Conservation (phyloP, 2,888 invertebrate genomes). For the Rutpela maculata region DNA sequence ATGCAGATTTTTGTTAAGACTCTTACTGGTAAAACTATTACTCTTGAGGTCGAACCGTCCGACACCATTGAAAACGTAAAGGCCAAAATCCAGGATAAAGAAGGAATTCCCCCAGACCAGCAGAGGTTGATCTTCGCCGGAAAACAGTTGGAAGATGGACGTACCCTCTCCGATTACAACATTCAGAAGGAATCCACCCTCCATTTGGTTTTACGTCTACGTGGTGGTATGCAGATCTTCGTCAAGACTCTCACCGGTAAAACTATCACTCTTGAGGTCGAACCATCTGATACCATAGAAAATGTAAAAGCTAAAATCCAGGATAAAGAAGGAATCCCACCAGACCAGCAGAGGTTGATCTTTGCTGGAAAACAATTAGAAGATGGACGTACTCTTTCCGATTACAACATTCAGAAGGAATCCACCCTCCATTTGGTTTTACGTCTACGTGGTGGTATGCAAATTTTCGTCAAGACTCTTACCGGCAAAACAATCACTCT, state of each 20-base stretch:
- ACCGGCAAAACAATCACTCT: neutral
- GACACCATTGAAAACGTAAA: neutral
- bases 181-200: neutral
- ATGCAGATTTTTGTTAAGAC: conserved; percentile 2
- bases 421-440: neutral
- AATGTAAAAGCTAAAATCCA: neutral
- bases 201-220: neutral
- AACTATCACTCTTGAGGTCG: neutral
- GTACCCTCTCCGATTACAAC: neutral
- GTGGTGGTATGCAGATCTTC: neutral
- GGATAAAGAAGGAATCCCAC: neutral
- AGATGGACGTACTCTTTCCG: neutral
- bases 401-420: neutral
- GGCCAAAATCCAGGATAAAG: neutral
- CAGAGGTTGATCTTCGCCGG: neutral
- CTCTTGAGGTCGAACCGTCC: neutral
- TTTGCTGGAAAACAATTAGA: neutral
- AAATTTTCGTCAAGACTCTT: neutral
- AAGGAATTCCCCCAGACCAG: neutral
- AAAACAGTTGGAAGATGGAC: conserved; percentile 2
- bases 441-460: neutral
- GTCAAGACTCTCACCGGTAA: neutral
- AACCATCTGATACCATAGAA: neutral
- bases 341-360: neutral
- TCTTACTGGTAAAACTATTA: conserved; percentile 7